Conservation (phyloP, 1,140 invertebrate species). For the Sinonovacula constricta region DNA sequence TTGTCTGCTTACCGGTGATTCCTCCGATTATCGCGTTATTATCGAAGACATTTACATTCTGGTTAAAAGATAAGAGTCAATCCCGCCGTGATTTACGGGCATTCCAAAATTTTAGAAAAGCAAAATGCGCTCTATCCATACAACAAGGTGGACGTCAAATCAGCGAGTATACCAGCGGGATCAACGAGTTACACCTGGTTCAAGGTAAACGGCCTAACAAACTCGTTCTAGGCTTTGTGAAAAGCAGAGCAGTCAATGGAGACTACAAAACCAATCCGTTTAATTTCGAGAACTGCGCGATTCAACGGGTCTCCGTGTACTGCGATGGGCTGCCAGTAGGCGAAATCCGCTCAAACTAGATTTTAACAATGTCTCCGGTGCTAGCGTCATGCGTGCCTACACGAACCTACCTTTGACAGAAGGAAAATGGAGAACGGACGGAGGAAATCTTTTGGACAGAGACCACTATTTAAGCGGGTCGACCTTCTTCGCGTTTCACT, state of each 20-base stretch:
- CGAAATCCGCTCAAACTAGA: conserved; percentile 39
- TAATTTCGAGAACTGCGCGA: conserved; percentile 34
- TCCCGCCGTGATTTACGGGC: conserved; percentile 18
- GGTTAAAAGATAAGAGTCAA: conserved; percentile 23
- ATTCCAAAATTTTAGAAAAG: conserved; percentile 16
- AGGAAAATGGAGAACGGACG: conserved; percentile 40
- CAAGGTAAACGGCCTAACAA: not conserved
- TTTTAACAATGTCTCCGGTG: conserved; percentile 3
- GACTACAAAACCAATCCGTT: conserved; percentile 35
- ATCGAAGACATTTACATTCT: conserved; percentile 23
- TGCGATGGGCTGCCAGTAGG: conserved; percentile 31
- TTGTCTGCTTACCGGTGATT: conserved; percentile 5
- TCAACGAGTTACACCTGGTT: not conserved
- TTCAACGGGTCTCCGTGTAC: conserved; percentile 33
- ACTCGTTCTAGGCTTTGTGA: not conserved
- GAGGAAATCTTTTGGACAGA: conserved; percentile 19
- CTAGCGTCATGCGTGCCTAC: conserved; percentile 16
- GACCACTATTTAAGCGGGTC: conserved; percentile 22
- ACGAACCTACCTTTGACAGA: conserved; percentile 6
- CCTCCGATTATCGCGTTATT: conserved; percentile 5
- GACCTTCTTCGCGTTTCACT: conserved; percentile 31
- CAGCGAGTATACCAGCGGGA: not conserved
- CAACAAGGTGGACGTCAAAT: not conserved
- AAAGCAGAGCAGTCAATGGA: conserved; percentile 4
- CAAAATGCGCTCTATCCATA: conserved; percentile 19